Evolutionary conservation across 2,888 invertebrate species (phyloP).

Genomic region (Acanthosepion pharaonis): DNA sequence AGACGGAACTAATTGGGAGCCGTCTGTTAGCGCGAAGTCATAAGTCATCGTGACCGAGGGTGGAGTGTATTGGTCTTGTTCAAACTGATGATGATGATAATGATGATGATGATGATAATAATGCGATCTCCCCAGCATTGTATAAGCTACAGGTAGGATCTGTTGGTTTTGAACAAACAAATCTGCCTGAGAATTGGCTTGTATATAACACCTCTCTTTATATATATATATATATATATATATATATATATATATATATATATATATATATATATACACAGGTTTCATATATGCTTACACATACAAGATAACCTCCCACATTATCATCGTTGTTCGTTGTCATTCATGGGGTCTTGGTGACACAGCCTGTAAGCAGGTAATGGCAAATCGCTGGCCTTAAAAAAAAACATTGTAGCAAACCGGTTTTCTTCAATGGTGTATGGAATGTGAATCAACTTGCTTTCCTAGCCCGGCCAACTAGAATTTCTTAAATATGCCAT

Average conservation of each 20-base stretch:
- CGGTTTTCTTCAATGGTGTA: background rate
- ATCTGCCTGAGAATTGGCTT: too few species aligned
- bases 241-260: background rate
- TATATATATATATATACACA: background rate
- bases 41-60: too few species aligned
- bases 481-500: background rate
- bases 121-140: too few species aligned
- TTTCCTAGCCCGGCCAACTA: background rate
- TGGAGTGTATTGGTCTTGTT: too few species aligned
- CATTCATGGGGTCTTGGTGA: background rate
- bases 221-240: too few species aligned
- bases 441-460: background rate
- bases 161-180: too few species aligned
- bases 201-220: too few species aligned
- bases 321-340: background rate
- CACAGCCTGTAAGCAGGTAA: background rate
- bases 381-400: background rate
- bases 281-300: background rate
- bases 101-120: too few species aligned
- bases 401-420: background rate
- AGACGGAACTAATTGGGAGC: too few species aligned
- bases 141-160: too few species aligned
- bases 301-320: background rate
- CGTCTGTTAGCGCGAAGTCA: too few species aligned
- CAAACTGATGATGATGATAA: too few species aligned